These are phyloP conservation scores for Nymphalis c-album DNA, from an alignment of 2,888 invertebrate genomes.

Conservation along the genomic window DNA sequence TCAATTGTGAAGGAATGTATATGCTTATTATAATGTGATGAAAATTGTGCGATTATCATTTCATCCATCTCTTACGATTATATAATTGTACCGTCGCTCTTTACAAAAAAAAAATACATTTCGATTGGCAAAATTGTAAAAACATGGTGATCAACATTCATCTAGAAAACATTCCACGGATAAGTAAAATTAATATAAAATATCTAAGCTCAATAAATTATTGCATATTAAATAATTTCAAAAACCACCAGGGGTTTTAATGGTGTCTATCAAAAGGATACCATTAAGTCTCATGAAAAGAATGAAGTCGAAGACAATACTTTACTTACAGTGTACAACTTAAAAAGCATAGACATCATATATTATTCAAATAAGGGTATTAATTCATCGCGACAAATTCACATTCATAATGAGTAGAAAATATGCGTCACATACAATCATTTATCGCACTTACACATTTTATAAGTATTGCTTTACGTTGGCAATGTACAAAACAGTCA, in stretches of 20 bases:
- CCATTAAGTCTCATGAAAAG: neutral
- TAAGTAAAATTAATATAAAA: constrained; percentile 21
- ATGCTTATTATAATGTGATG: constrained; percentile 16
- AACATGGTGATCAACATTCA: constrained; percentile 19
- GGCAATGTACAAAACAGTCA: constrained; percentile 57
- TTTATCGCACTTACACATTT: constrained; percentile 12
- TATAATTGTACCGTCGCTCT: constrained; percentile 22
- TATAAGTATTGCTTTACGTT: constrained; percentile 38
- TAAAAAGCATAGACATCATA: constrained; percentile 28
- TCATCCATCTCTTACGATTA: constrained; percentile 11
- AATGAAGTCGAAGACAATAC: too few species aligned
- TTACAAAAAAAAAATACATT: constrained; percentile 6
- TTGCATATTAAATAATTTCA: too few species aligned
- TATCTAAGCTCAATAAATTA: constrained; percentile 27
- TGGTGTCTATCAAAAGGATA: too few species aligned
- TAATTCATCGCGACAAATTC: constrained; percentile 1
- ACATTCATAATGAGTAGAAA: constrained; percentile 28
- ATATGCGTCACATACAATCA: constrained; percentile 25
- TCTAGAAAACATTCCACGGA: constrained; percentile 14
- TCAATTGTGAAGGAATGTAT: constrained; percentile 33
- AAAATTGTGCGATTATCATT: constrained; percentile 28
- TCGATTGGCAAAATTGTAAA: constrained; percentile 13
- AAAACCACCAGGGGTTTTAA: too few species aligned
- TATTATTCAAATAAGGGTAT: constrained; percentile 12
- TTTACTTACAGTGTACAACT: constrained; percentile 6